Percentiles rank a stretch among this genome's conserved stretches.
These are phyloP conservation scores for Chorisops tibialis DNA, from an alignment of 2,888 invertebrate genomes.

Conservation along the genomic window DNA sequence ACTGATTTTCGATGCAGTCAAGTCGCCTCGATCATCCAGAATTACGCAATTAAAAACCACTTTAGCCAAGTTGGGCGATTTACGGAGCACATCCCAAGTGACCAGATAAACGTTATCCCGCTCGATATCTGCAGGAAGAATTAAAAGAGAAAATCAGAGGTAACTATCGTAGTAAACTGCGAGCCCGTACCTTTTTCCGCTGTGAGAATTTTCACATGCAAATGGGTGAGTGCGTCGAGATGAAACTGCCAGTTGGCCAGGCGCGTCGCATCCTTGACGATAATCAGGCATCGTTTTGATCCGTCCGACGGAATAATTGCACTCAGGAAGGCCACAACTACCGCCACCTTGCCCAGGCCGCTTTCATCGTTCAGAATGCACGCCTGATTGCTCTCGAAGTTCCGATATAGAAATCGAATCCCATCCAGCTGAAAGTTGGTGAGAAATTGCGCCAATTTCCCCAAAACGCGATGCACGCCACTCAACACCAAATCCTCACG, in stretches of 20 bases:
- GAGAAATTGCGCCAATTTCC: conserved; percentile 43
- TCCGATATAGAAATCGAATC: conserved; percentile 44
- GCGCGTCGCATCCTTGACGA: conserved; percentile 45
- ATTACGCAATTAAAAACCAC: conserved; percentile 46
- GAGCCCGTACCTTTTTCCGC: conserved; percentile 38
- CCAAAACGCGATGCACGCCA: conserved; percentile 38
- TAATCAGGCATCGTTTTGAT: conserved; percentile 43
- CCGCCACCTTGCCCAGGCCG: conserved; percentile 46
- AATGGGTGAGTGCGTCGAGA: conserved; percentile 42
- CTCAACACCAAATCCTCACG: conserved; percentile 43
- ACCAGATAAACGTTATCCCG: conserved; percentile 44
- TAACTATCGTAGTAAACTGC: background rate
- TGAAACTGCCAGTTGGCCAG: conserved; percentile 48
- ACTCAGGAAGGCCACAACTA: conserved; percentile 43
- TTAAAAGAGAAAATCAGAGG: background rate
- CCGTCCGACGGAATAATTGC: conserved; percentile 34
- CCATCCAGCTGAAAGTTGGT: conserved; percentile 47
- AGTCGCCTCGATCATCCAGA: conserved; percentile 47
- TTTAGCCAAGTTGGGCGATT: conserved; percentile 44
- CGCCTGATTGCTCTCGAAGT: conserved; percentile 43
- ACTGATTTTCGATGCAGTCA: conserved; percentile 47
- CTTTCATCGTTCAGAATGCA: conserved; percentile 49
- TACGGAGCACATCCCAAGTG: conserved; percentile 46
- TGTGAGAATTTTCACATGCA: conserved; percentile 41
- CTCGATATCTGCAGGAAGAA: conserved; percentile 39